Evolutionary conservation across 2,888 invertebrate species (phyloP).

Genomic region (Stenotaenia linearis): DNA sequence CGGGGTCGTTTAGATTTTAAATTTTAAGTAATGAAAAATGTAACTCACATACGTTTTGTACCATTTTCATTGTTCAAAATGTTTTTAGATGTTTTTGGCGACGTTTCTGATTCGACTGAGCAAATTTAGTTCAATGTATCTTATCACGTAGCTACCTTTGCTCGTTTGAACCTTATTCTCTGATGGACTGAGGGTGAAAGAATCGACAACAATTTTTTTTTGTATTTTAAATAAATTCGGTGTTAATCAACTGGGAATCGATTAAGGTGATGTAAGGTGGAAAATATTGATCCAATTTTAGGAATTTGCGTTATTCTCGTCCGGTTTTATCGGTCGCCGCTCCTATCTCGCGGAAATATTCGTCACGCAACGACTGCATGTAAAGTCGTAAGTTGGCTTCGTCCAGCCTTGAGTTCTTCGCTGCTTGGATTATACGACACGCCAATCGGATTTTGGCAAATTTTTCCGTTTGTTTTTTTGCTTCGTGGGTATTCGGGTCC

Average conservation of each 20-base stretch:
- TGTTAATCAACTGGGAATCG: background rate
- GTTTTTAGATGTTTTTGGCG: background rate
- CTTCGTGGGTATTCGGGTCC: background rate
- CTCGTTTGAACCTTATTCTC: slow-evolving; percentile 1
- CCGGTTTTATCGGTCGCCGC: background rate
- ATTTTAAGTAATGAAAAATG: background rate
- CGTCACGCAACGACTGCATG: slow-evolving; percentile 3
- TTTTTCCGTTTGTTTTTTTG: background rate
- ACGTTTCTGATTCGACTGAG: slow-evolving; percentile 1
- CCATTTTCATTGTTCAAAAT: background rate
- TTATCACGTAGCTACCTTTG: background rate
- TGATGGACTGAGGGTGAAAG: background rate
- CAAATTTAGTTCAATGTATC: slow-evolving; percentile 7
- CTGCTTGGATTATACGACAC: background rate
- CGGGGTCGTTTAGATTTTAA: background rate
- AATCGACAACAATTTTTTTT: background rate
- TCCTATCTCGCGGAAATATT: background rate
- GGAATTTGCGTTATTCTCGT: background rate
- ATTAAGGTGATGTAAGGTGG: background rate
- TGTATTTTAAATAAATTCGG: background rate
- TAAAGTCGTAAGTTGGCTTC: background rate
- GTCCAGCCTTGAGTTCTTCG: background rate
- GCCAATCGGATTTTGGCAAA: background rate
- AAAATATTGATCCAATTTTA: background rate
- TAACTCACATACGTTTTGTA: background rate